These are phyloP conservation scores for Montipora sp. DNA, from an alignment of 64 coral and sea anemone species.

Conservation along the genomic window DNA sequence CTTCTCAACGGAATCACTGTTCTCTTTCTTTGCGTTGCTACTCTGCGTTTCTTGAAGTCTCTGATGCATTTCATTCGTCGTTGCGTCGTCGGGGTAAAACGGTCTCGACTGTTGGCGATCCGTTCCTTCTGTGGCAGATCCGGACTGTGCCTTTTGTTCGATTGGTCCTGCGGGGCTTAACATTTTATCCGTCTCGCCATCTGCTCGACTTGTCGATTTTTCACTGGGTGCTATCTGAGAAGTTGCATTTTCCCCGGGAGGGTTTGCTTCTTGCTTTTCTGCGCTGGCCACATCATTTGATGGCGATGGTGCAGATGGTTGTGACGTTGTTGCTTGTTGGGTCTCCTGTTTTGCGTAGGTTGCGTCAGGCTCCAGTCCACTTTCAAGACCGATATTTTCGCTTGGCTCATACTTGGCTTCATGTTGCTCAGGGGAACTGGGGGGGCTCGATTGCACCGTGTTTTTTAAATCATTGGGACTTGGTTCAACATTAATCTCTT, in stretches of 20 bases:
- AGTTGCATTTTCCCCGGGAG: background rate
- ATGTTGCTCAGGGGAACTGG: background rate
- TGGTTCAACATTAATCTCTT: constrained; percentile 10
- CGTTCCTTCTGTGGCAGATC: background rate
- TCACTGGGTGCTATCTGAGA: background rate
- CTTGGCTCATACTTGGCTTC: background rate
- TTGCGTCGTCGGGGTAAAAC: background rate
- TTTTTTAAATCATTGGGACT: background rate
- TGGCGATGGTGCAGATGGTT: background rate
- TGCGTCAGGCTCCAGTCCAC: background rate
- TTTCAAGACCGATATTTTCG: background rate
- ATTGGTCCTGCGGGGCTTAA: background rate
- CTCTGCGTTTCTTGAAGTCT: background rate
- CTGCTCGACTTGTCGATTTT: background rate
- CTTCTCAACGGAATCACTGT: background rate
- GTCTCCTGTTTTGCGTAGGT: background rate
- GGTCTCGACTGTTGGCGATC: background rate
- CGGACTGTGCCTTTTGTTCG: background rate
- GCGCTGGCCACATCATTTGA: background rate
- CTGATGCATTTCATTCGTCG: background rate
- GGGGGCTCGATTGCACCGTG: background rate
- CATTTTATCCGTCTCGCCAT: background rate
- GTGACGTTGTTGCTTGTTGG: background rate
- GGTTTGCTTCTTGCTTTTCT: background rate
- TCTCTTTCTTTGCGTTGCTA: background rate